A percentile compares a stretch with the other conserved stretches of the same genome.
These are phyloP conservation scores for Yoshiicerus persimilis DNA, from an alignment of 1,140 invertebrate genomes.

Conservation along the genomic window DNA sequence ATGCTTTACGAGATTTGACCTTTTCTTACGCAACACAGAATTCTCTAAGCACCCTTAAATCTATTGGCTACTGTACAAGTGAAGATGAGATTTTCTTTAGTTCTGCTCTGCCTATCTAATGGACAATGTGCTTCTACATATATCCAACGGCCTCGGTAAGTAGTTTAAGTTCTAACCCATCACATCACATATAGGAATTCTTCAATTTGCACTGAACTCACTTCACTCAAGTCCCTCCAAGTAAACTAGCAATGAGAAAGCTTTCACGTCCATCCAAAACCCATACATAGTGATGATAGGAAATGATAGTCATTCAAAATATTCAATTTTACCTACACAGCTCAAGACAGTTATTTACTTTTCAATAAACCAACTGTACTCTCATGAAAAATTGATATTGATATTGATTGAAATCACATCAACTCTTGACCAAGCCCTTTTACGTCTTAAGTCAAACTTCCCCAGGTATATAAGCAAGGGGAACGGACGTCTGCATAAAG, in stretches of 20 bases:
- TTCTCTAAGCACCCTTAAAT: background rate
- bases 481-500: too few species aligned
- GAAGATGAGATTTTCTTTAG: background rate
- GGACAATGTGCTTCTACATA: background rate
- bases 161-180: background rate
- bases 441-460: too few species aligned
- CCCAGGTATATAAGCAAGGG: too few species aligned
- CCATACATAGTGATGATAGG: background rate
- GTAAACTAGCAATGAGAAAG: background rate
- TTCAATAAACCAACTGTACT: background rate
- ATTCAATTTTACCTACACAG: background rate
- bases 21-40: background rate
- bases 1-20: conserved; percentile 12
- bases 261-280: background rate
- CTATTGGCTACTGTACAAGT: background rate
- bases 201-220: background rate
- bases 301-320: background rate
- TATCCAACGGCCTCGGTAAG: background rate
- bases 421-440: background rate
- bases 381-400: background rate
- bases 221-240: too few species aligned
- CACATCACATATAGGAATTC: background rate
- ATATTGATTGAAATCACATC: background rate
- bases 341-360: background rate
- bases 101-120: background rate